These are phyloP conservation scores for Panthera leo DNA, from an alignment of 2,113 vertebrate genomes.

Conservation along the genomic window DNA sequence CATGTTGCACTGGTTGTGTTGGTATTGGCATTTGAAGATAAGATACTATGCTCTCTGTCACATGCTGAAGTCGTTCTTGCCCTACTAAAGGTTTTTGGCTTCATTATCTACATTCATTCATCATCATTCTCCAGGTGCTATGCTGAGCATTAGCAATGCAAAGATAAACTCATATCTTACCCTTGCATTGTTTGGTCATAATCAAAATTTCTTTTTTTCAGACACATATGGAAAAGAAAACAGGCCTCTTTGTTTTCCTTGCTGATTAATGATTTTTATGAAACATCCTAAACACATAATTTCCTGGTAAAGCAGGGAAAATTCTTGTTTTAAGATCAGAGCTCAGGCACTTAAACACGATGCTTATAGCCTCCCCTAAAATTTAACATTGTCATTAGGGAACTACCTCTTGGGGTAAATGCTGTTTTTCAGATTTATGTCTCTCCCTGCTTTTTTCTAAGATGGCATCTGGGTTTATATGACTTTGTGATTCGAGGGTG, in stretches of 20 bases:
- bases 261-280: neutral
- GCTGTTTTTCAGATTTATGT: conserved; percentile 15
- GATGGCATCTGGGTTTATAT: neutral
- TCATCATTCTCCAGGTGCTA: neutral
- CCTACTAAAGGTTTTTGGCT: conserved; percentile 6
- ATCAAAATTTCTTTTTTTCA: neutral
- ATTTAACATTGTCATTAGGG: neutral
- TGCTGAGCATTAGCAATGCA: neutral
- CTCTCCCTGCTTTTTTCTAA: conserved; percentile 4
- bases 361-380: neutral
- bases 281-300: neutral
- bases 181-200: conserved; percentile 32
- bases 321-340: neutral
- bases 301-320: neutral
- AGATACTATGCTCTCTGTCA: neutral
- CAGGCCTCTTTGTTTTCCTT: neutral
- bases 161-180: neutral
- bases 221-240: neutral
- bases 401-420: neutral
- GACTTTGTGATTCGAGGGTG: neutral
- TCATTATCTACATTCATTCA: conserved; percentile 60
- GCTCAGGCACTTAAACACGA: neutral
- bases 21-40: neutral
- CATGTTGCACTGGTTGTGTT: conserved; percentile 47
- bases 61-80: neutral